Evolutionary conservation across 2,113 vertebrate genomes (phyloP), one percentile per base, ranked within the genome.

Genomic region (Agelaius phoeniceus): DNA sequence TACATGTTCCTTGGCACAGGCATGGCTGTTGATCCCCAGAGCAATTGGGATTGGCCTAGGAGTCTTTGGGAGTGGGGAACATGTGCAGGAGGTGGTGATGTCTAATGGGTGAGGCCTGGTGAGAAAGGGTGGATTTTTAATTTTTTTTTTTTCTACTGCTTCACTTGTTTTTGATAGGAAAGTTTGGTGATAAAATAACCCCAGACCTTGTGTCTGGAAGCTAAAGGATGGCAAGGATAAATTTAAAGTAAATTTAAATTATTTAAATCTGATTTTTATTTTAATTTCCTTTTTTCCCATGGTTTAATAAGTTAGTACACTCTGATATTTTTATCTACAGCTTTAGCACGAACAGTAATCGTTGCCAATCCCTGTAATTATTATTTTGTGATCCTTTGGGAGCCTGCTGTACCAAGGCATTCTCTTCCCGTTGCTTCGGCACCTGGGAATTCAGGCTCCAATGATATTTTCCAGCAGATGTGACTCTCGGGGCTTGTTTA

Each of bases 401-500:
- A 90, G 73, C 78, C 79, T 80, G 73, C 75, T 94, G 80, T 90
- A 90, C 87, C 3, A 23, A 80, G 52, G 48, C 68, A 87, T 95
- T 96, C 88, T 94, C 91, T 96, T 96, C 92, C 96, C 54, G 27
- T 96, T 89, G 78, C 84, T 96, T 95, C 18, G 23, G 76, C 96
- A 97, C 94, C 96, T 98, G 97, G 95, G 93, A 97, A 94, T 95
- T 96, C 90, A 95, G 91, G 67, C 91, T 96, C 71, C 83, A 88
- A 7, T 96, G 96, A 96, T 94, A 93, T 94, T 97, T 95, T 93
- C 89, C 95, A 97, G 96, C 94, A 97, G 97, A 98, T 98, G 97
- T 96, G 94, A 91, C 93, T 87, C 78, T 95, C n/a, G 20, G 89
- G 79, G 80, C 89, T 97, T 97, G 96, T 97, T 97, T 96, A 96